Evolutionary conservation across 2,888 invertebrate genomes (phyloP).

Genomic region (Parnassius mnemosyne): DNA sequence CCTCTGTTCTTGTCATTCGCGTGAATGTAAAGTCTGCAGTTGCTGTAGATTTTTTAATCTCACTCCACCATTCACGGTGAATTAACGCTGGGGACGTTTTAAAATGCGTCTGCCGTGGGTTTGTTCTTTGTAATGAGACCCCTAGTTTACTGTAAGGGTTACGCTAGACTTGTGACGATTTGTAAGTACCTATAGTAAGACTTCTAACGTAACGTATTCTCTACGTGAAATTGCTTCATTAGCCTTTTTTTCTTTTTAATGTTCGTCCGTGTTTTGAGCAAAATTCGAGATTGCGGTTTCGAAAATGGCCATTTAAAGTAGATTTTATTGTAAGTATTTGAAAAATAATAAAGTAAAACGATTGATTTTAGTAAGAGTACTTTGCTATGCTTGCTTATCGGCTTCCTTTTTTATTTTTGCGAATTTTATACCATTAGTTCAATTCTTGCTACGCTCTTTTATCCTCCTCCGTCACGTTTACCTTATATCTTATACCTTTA

Average conservation of each 20-base stretch:
- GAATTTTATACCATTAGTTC: neutral
- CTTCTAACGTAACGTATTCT: constrained; percentile 12
- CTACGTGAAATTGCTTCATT: constrained; percentile 13
- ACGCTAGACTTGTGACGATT: neutral
- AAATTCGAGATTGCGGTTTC: too few relatives aligned
- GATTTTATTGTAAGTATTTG: too few relatives aligned
- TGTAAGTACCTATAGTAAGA: neutral
- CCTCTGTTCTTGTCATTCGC: constrained; percentile 32
- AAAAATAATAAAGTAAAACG: too few relatives aligned
- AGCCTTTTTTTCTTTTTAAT: neutral
- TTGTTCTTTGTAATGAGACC: constrained; percentile 18
- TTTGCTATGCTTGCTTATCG: too few relatives aligned
- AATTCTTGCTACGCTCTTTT: neutral
- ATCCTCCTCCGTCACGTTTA: neutral
- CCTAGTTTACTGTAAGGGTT: constrained; percentile 19
- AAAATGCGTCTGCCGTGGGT: constrained; percentile 11
- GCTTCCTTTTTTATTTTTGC: too few relatives aligned
- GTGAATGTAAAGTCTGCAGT: constrained; percentile 37
- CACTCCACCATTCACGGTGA: constrained; percentile 30
- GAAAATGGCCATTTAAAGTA: too few relatives aligned
- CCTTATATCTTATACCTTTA: neutral
- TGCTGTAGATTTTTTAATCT: constrained; percentile 45
- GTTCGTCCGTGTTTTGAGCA: too few relatives aligned
- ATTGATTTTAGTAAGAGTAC: too few relatives aligned
- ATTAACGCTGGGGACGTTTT: constrained; percentile 23